Percentiles rank a stretch among this genome's conserved stretches.
phyloP scores from a whole-genome alignment of 2,797 vertebrate genomes.

The Pseudochirops corinnae region DNA sequence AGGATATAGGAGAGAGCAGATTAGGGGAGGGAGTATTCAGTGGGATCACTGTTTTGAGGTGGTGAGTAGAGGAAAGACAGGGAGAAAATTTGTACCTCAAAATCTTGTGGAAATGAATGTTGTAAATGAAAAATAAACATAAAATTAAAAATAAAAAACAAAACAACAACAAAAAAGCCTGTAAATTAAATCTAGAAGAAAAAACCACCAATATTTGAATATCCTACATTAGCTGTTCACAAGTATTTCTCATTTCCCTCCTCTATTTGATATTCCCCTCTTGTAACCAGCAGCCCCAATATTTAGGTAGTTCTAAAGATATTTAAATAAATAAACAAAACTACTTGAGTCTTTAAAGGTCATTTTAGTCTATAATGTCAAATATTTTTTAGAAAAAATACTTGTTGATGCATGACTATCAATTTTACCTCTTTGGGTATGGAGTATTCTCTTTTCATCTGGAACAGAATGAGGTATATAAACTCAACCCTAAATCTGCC shows the following conservation, averaged over 20 bases:
- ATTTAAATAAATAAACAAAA: conserved; percentile 1
- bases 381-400: background rate
- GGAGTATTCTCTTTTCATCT: background rate
- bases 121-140: too few relatives aligned
- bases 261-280: background rate
- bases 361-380: background rate
- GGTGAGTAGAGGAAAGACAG: too few relatives aligned
- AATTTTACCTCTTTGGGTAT: background rate
- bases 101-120: too few relatives aligned
- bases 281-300: background rate
- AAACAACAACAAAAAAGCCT: background rate
- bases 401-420: background rate
- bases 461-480: background rate
- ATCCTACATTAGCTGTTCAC: background rate
- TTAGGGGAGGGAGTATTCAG: too few relatives aligned
- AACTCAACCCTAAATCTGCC: background rate
- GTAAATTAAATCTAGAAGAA: background rate
- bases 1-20: too few relatives aligned
- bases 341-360: background rate
- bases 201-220: background rate
- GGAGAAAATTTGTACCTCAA: too few relatives aligned
- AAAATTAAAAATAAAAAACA: background rate
- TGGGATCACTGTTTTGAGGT: too few relatives aligned
- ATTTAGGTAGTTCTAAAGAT: background rate
- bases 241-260: background rate